phyloP scores from a whole-genome alignment of 2,888 invertebrate species.

The Tipula confusa region DNA sequence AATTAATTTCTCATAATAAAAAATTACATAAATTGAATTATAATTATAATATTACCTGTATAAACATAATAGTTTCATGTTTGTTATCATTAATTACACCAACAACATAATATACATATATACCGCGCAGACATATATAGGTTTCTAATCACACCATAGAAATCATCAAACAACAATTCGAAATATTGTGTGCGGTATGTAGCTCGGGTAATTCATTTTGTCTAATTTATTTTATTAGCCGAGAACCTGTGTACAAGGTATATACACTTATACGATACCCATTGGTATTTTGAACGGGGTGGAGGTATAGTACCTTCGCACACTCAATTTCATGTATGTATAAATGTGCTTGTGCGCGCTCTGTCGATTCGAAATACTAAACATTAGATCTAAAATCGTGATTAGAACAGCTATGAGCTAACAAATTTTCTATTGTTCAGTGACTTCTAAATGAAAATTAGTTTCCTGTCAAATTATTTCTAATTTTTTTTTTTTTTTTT shows the following conservation, averaged over 20 bases:
- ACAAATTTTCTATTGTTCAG: slow-evolving; percentile 20
- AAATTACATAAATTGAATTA: slow-evolving; percentile 25
- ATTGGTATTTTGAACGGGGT: neutral
- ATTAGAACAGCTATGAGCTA: neutral
- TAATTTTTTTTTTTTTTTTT: neutral
- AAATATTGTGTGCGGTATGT: too few relatives aligned
- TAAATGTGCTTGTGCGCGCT: neutral
- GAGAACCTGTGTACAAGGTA: neutral
- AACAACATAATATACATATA: neutral
- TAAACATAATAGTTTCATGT: slow-evolving; percentile 25
- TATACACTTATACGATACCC: neutral
- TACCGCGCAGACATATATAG: neutral
- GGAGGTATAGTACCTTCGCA: neutral
- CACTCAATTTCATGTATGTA: neutral
- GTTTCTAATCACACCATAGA: neutral
- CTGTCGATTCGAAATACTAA: neutral
- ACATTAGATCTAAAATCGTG: neutral
- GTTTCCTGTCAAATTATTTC: slow-evolving; percentile 25
- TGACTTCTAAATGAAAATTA: slow-evolving; percentile 25
- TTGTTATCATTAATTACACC: slow-evolving; percentile 1
- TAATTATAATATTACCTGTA: neutral
- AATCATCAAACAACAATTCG: neutral
- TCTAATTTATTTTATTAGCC: neutral
- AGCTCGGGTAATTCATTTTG: neutral
- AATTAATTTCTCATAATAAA: slow-evolving; percentile 20